These are phyloP conservation scores for Cryptophagus acutangulus DNA, from an alignment of 2,888 invertebrate species.

Conservation along the genomic window DNA sequence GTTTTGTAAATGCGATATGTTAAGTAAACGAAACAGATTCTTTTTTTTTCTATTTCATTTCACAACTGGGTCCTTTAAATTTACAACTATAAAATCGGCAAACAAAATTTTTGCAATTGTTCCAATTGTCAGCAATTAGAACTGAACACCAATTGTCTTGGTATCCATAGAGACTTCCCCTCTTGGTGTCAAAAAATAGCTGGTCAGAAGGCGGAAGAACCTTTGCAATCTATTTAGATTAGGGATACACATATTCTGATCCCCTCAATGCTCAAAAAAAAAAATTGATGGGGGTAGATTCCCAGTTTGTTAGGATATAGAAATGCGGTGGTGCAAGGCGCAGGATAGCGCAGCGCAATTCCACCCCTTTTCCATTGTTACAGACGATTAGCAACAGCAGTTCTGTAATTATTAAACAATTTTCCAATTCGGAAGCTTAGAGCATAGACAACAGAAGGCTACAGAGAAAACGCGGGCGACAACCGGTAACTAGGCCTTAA, in stretches of 20 bases:
- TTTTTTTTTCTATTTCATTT: slow-evolving; percentile 14
- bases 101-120: no score
- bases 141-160: background rate
- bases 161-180: no score
- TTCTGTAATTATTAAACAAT: slow-evolving; percentile 33
- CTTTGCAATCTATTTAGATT: no score
- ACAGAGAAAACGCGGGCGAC: background rate
- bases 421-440: slow-evolving; percentile 19
- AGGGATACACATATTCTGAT: no score
- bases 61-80: slow-evolving; percentile 10
- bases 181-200: no score
- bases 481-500: slow-evolving; percentile 19
- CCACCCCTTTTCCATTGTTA: slow-evolving; percentile 29
- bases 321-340: no score
- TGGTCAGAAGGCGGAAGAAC: background rate
- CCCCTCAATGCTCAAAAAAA: no score
- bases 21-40: no score
- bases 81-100: no score
- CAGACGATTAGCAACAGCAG: slow-evolving; percentile 31
- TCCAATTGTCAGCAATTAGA: background rate
- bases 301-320: no score
- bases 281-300: no score
- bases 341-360: no score
- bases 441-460: slow-evolving; percentile 6
- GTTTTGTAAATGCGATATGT: slow-evolving; percentile 15